phyloP scores from a whole-genome alignment of 2,113 vertebrate genomes.

The Poeciliopsis prolifica region DNA sequence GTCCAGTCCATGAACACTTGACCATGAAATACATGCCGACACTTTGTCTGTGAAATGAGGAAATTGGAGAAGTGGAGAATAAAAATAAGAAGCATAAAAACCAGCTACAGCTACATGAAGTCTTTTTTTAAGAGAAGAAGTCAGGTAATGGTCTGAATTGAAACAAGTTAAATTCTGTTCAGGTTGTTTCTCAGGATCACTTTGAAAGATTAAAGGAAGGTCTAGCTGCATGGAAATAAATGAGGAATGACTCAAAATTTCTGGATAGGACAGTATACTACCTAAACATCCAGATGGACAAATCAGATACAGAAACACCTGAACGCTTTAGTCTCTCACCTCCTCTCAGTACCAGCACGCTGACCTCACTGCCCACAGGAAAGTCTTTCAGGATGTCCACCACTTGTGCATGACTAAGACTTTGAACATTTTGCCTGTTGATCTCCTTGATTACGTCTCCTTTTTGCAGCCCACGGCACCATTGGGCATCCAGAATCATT shows the following conservation, averaged over 20 bases:
- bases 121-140: background rate
- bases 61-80: background rate
- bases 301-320: background rate
- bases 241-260: background rate
- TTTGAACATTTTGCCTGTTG: conserved; percentile 94
- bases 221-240: background rate
- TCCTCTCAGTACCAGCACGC: conserved; percentile 92
- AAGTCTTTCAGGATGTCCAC: conserved; percentile 98
- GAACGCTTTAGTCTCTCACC: conserved; percentile 73
- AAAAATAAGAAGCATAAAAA: background rate
- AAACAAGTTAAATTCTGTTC: too few relatives aligned
- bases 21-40: too few relatives aligned
- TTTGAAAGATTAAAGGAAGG: background rate
- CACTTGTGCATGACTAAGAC: conserved; percentile 93
- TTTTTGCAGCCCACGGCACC: conserved; percentile 96
- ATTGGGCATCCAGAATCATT: conserved; percentile 98
- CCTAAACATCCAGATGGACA: background rate
- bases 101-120: background rate
- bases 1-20: too few relatives aligned
- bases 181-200: background rate
- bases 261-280: background rate
- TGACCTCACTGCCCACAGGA: conserved; percentile 92
- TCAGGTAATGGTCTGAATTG: background rate
- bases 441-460: conserved; percentile 97
- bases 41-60: background rate